Conservation (phyloP, 2,888 invertebrate genomes). For the Polyommatus icarus region DNA sequence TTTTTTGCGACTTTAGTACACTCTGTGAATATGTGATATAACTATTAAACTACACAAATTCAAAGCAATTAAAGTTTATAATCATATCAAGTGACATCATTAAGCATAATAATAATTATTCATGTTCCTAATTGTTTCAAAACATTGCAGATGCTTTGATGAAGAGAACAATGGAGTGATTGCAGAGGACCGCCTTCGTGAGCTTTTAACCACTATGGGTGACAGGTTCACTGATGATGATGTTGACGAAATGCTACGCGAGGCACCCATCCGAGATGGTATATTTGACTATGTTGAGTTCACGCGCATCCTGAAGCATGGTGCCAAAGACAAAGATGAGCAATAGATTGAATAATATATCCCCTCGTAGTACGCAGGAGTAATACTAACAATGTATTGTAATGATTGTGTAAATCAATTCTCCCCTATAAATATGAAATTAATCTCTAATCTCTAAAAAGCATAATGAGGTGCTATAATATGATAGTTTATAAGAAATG, state of each 20-base stretch:
- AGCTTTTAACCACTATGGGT: constrained; percentile 98
- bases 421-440: neutral
- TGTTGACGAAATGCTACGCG: constrained; percentile 99
- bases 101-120: neutral
- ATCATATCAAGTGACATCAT: neutral
- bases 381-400: constrained; percentile 24
- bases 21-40: no score
- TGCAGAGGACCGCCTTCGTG: constrained; percentile 95
- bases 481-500: constrained; percentile 42
- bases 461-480: constrained; percentile 61
- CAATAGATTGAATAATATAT: constrained; percentile 75
- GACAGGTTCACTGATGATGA: constrained; percentile 98
- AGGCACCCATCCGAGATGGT: constrained; percentile 97
- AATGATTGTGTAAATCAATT: constrained; percentile 13
- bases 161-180: constrained; percentile 96
- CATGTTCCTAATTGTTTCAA: constrained; percentile 4
- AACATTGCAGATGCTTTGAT: constrained; percentile 89
- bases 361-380: neutral
- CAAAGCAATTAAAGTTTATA: neutral
- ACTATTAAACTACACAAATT: neutral
- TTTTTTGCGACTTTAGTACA: no score
- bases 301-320: constrained; percentile 98
- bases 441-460: constrained; percentile 55
- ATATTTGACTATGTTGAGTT: constrained; percentile 99
- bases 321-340: constrained; percentile 99